Evolutionary conservation across 2,888 invertebrate species (phyloP), one percentile per base, ranked within the genome.

Genomic region (Drosophila affinis): DNA sequence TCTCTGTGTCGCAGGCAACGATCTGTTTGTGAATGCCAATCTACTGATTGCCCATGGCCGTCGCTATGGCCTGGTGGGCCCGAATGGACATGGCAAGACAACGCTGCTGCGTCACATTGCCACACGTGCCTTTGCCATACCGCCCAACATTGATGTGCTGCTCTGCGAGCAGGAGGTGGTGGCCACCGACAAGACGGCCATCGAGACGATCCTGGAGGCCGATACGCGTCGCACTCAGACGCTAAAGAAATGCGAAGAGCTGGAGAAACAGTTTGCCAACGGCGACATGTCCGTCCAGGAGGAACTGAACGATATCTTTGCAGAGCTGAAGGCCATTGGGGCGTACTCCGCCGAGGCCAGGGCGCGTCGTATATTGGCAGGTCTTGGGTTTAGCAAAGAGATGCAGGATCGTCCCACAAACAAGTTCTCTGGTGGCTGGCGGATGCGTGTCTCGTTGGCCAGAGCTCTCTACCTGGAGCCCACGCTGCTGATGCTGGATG

Each of bases 1-100:
- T 18, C 27, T 27, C 2, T 39, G 0, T 39, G 1, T 3, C 7
- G 2, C 47, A 91, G 91, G 99, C 62, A 98, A 99, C 88, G 98
- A 99, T 90, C 93, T 99, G 52, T 99, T 99, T 92, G 96, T 98
- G 39, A 99, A 99, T 92, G 99, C 99, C 0, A 97, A 95, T 91
- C 93, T 99, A 39, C 93, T 97, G 58, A 98, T 99, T 81, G 98
- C 99, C 0, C 95, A 96, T 88, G 98, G 98, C 0, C 94, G 99
- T 52, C 95, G 98, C 83, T 99, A 99, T 92, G 99, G 99, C 87
- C 93, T 99, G 6, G 99, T 99, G 3, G 99, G 99, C 27, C 99
- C 99, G 0, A 99, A 99, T 92, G 99, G 98, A 0, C 98, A 99
- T 93, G 99, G 99, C 14, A 99, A 99, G 93, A 99, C 99, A 0